Evolutionary conservation across 2,113 vertebrate species (phyloP).

Genomic region (Aptenodytes forsteri): DNA sequence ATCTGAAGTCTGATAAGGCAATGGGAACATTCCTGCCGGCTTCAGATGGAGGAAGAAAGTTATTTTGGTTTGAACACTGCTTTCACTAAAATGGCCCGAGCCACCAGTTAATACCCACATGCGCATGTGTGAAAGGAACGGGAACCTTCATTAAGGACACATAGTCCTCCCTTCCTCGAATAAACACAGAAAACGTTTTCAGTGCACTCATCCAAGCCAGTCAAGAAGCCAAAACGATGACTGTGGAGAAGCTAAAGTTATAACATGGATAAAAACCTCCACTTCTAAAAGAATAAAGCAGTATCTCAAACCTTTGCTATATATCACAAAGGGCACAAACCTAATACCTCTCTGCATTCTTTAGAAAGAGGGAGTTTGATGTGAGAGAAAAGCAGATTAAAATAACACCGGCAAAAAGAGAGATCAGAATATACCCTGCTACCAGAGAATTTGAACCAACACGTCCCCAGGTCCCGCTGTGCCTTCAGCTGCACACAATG

Average conservation of each 20-base stretch:
- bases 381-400: conserved; percentile 31
- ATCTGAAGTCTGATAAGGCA: background rate
- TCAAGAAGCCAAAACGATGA: background rate
- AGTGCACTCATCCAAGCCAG: background rate
- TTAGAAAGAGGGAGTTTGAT: background rate
- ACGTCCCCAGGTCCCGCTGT: background rate
- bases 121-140: rapidly evolving
- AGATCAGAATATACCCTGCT: background rate
- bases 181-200: background rate
- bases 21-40: background rate
- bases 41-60: background rate
- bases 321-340: background rate
- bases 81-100: background rate
- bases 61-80: background rate
- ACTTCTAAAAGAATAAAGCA: background rate
- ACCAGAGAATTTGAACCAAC: background rate
- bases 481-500: background rate
- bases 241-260: background rate
- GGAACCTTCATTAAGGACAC: background rate
- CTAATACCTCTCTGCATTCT: background rate
- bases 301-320: background rate
- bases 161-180: background rate
- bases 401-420: background rate
- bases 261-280: background rate
- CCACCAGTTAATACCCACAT: background rate